Evolutionary conservation across 2,113 vertebrate species (phyloP).

Genomic region (Triplophysa siluroides): DNA sequence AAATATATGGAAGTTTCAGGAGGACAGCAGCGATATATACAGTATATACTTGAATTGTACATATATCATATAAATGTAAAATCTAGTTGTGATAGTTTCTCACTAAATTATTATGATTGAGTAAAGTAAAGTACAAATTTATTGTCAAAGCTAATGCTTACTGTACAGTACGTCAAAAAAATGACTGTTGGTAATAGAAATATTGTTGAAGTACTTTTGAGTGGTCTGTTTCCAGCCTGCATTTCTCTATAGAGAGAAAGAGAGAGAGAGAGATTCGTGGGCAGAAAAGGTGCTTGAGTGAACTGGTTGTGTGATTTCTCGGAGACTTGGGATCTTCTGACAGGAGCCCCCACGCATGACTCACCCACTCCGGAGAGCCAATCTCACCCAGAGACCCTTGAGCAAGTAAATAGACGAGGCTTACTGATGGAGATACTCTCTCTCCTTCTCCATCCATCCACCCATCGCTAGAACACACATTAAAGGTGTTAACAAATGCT

Average conservation of each 20-base stretch:
- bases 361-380: conserved; percentile 37
- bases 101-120: no score
- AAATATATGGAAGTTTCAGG: no score
- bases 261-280: neutral
- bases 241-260: neutral
- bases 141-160: no score
- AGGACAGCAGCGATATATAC: no score
- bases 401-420: conserved; percentile 16
- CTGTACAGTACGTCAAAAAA: no score
- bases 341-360: conserved; percentile 24
- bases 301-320: conserved; percentile 22
- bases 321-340: conserved; percentile 16
- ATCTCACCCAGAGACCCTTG: conserved; percentile 39
- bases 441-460: neutral
- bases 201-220: neutral
- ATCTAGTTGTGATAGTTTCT: no score
- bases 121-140: no score
- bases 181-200: neutral
- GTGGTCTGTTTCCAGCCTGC: neutral
- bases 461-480: neutral
- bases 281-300: conserved; percentile 22
- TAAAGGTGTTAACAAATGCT: conserved; percentile 29
- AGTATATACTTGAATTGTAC: no score
- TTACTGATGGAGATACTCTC: conserved; percentile 39
- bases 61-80: no score